These are phyloP conservation scores for Coenonympha arcania DNA, from an alignment of 2,888 invertebrate genomes.

Conservation along the genomic window DNA sequence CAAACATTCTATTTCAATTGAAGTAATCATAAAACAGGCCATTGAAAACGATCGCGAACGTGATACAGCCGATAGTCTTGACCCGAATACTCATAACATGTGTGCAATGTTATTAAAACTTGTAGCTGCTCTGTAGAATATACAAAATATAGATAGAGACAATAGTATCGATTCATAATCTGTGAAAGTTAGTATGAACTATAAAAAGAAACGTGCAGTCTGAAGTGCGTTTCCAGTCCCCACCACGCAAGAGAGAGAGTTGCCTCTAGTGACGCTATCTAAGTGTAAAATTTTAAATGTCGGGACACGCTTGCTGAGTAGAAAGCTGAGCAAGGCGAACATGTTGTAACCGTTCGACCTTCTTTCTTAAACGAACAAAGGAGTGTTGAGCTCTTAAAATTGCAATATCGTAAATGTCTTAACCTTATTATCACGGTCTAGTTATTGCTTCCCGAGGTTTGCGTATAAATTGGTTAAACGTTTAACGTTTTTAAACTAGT, in stretches of 20 bases:
- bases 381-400: conserved; percentile 47
- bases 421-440: conserved; percentile 65
- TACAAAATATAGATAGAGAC: not conserved
- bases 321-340: conserved; percentile 71
- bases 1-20: not conserved
- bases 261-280: conserved; percentile 53
- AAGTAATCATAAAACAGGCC: not conserved
- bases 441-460: conserved; percentile 52
- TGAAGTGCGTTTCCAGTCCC: conserved; percentile 49
- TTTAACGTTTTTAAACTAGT: conserved; percentile 34
- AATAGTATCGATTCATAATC: conserved; percentile 16
- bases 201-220: conserved; percentile 64
- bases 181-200: conserved; percentile 50
- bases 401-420: conserved; percentile 51
- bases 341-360: conserved; percentile 69
- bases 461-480: conserved; percentile 35
- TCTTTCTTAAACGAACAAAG: conserved; percentile 67
- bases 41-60: conserved; percentile 22
- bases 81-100: conserved; percentile 51
- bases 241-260: conserved; percentile 63
- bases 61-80: conserved; percentile 43
- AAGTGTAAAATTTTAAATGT: conserved; percentile 71
- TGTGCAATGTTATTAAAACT: conserved; percentile 21
- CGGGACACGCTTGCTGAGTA: conserved; percentile 68
- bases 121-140: not conserved